Evolutionary conservation across 2,797 vertebrate species (phyloP).

Genomic region (Diglossa cyanea): DNA sequence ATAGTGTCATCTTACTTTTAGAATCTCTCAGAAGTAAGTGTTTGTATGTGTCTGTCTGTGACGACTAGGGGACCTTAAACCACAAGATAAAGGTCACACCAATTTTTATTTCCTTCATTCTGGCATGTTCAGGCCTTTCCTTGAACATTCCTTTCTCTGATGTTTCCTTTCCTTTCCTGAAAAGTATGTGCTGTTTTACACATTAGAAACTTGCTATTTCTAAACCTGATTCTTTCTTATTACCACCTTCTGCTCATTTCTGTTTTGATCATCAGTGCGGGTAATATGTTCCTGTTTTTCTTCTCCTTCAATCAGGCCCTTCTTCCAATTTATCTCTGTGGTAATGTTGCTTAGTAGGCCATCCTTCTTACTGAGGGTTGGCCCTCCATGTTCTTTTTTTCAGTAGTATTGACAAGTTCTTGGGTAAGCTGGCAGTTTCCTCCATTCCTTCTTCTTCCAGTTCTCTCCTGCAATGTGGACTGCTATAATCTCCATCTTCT

Average conservation of each 20-base stretch:
- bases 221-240: neutral
- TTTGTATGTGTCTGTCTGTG: neutral
- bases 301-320: neutral
- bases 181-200: neutral
- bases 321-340: neutral
- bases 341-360: neutral
- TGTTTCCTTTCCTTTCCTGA: neutral
- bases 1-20: neutral
- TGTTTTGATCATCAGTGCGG: neutral
- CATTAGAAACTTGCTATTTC: neutral
- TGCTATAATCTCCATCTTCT: neutral
- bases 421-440: neutral
- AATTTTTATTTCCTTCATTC: neutral
- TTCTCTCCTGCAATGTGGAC: neutral
- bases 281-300: neutral
- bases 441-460: neutral
- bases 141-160: neutral
- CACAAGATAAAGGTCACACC: neutral
- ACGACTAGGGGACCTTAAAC: neutral
- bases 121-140: neutral
- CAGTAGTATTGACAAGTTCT: neutral
- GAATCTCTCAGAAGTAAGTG: neutral
- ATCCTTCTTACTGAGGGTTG: neutral
- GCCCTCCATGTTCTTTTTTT: neutral
- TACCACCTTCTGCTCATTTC: neutral